Percentiles rank a stretch among this genome's conserved stretches.
phyloP scores from a whole-genome alignment of 2,888 invertebrate genomes.

The Eutolmus rufibarbis region DNA sequence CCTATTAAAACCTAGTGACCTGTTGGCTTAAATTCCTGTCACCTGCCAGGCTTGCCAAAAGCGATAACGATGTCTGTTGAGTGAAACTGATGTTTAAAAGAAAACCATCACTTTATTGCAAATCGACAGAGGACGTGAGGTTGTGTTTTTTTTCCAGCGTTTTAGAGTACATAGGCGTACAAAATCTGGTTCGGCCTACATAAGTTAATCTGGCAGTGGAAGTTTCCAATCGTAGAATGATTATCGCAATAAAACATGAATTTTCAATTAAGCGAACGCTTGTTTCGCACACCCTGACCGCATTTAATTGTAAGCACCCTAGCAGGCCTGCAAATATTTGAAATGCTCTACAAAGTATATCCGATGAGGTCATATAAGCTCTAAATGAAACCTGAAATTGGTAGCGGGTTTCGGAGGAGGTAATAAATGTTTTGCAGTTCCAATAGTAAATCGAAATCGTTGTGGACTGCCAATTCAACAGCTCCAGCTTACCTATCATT shows the following conservation, averaged over 20 bases:
- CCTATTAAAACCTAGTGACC: not conserved
- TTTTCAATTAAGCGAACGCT: conserved; percentile 18
- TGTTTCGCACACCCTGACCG: not conserved
- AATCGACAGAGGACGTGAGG: not conserved
- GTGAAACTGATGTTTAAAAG: not conserved
- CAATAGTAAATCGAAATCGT: conserved; percentile 21
- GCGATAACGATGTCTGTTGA: not conserved
- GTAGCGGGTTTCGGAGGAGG: not conserved
- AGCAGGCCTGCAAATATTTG: not conserved
- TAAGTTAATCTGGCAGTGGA: not conserved
- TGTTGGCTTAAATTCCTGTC: not conserved
- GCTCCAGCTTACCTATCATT: not conserved
- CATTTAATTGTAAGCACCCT: conserved; percentile 23
- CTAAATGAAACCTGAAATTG: not conserved
- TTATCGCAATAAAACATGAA: conserved; percentile 27
- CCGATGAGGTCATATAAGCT: conserved; percentile 9
- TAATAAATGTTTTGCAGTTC: not conserved
- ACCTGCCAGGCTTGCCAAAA: not conserved
- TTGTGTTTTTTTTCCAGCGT: not conserved
- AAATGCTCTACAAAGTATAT: conserved; percentile 12
- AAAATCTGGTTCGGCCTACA: not conserved
- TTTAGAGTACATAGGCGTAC: not conserved
- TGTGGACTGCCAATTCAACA: not conserved
- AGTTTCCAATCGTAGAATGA: conserved; percentile 7
- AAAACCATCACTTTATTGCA: not conserved